These are phyloP conservation scores for Platanista minor DNA, from an alignment of 2,113 vertebrate genomes.

Conservation along the genomic window DNA sequence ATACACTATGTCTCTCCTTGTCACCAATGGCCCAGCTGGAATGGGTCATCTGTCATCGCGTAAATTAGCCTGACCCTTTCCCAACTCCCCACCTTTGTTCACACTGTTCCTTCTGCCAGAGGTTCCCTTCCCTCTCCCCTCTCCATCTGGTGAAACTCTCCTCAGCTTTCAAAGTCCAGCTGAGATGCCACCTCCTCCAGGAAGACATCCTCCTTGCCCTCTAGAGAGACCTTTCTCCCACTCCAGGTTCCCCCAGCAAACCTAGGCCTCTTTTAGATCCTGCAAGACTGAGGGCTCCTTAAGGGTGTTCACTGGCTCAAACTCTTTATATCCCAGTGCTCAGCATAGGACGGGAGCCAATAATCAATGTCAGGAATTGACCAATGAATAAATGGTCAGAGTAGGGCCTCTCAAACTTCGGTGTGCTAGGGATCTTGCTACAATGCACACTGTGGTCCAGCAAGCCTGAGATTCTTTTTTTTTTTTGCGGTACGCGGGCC, in stretches of 20 bases:
- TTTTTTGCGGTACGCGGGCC: no score
- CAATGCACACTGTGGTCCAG: not conserved
- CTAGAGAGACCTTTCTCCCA: not conserved
- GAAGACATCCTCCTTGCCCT: not conserved
- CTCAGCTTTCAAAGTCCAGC: not conserved
- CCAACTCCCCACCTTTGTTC: not conserved
- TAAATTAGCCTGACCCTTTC: not conserved
- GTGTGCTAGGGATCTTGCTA: not conserved
- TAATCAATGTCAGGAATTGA: not conserved
- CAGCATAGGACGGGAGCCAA: not conserved
- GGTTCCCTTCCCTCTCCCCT: not conserved
- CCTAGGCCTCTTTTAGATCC: not conserved
- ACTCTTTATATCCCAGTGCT: not conserved
- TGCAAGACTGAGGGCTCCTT: not conserved
- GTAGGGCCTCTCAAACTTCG: not conserved
- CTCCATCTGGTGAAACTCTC: not conserved
- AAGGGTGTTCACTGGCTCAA: accelerated
- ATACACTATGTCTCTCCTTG: not conserved
- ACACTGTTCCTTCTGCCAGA: not conserved
- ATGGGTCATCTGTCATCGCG: not conserved
- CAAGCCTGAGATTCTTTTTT: no score
- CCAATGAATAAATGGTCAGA: not conserved
- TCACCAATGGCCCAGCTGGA: not conserved
- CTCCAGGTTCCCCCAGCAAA: not conserved
- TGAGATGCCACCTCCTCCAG: not conserved